These are phyloP conservation scores for Zhuqinia jingwanae DNA, from an alignment of 2,888 invertebrate species.

Conservation along the genomic window DNA sequence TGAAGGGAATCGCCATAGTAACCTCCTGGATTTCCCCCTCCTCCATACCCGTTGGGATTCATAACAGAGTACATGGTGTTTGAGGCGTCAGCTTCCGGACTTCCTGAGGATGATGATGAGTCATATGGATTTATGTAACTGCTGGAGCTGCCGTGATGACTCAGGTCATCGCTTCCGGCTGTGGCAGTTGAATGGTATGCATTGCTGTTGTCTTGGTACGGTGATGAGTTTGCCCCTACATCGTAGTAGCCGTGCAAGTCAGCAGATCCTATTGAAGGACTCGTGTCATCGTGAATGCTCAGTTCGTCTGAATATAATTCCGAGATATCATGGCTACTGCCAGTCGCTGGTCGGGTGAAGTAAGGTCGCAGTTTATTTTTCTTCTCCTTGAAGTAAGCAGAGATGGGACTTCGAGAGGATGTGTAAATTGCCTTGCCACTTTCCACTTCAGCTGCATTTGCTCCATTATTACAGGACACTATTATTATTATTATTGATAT, in stretches of 20 bases:
- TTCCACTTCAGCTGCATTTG: background rate
- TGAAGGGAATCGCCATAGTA: background rate
- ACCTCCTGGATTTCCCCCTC: background rate
- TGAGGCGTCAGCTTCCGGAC: background rate
- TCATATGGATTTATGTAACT: background rate
- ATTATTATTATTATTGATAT: too few species aligned
- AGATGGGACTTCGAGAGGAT: conserved; percentile 37
- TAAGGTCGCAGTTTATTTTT: conserved; percentile 36
- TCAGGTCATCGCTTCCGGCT: background rate
- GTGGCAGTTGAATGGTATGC: background rate
- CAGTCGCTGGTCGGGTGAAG: background rate
- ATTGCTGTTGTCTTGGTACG: background rate
- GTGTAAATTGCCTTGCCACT: conserved; percentile 61
- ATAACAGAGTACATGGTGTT: conserved; percentile 12
- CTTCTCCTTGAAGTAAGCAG: conserved; percentile 37
- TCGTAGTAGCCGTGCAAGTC: conserved; percentile 1
- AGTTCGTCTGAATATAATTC: background rate
- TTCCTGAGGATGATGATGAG: background rate
- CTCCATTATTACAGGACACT: too few species aligned
- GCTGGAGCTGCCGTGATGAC: background rate
- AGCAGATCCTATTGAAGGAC: conserved; percentile 12
- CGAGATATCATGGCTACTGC: too few species aligned
- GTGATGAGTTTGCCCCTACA: background rate
- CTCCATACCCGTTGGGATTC: background rate
- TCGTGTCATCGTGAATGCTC: conserved; percentile 46